Conservation (phyloP, 2,888 invertebrate genomes). For the Mythimna pallens region DNA sequence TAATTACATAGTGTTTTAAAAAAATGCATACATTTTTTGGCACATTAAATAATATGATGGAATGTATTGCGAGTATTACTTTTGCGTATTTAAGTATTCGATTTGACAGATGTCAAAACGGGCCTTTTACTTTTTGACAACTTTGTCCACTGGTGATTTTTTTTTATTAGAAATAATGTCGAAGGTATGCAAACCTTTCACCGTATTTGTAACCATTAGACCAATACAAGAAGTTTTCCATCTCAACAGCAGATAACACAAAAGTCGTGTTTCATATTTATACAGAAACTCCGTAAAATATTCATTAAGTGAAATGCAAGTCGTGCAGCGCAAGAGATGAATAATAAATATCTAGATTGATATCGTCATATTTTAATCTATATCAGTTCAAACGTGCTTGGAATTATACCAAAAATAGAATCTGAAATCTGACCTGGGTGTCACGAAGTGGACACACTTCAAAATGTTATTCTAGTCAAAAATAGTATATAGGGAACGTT, state of each 20-base stretch:
- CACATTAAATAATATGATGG: no score
- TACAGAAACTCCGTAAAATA: conserved; percentile 78
- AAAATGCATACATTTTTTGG: no score
- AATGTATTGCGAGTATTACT: no score
- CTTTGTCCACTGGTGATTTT: not conserved
- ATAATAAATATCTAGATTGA: conserved; percentile 82
- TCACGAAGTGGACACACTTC: conserved; percentile 43
- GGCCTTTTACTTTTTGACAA: no score
- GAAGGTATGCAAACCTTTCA: not conserved
- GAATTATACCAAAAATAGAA: conserved; percentile 71
- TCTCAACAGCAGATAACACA: conserved; percentile 51
- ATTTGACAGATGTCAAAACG: no score
- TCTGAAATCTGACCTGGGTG: conserved; percentile 31
- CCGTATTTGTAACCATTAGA: conserved; percentile 5
- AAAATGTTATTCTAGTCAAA: conserved; percentile 15
- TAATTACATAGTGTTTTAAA: no score
- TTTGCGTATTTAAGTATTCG: no score
- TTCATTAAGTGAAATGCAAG: conserved; percentile 84
- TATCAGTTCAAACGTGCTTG: conserved; percentile 79
- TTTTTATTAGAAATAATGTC: not conserved
- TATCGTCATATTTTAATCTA: conserved; percentile 81
- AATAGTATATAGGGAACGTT: no score
- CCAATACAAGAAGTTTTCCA: conserved; percentile 21
- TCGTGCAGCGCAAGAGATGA: conserved; percentile 80
- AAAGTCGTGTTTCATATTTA: conserved; percentile 72